Evolutionary conservation across 2,888 invertebrate species (phyloP).

Genomic region (Nymphalis c-album): DNA sequence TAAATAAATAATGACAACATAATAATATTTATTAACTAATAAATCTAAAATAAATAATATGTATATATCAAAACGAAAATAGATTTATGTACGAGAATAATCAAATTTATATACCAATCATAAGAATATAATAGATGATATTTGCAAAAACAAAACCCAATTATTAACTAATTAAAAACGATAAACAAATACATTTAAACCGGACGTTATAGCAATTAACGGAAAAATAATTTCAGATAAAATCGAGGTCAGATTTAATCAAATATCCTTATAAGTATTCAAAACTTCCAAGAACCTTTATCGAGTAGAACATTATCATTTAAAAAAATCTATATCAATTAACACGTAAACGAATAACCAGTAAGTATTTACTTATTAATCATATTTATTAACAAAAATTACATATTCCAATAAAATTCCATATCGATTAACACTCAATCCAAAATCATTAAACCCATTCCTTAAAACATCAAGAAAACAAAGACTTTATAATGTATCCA

Average conservation of each 20-base stretch:
- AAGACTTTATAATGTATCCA: background rate
- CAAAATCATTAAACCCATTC: background rate
- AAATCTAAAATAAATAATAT: constrained; percentile 1
- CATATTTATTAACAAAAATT: background rate
- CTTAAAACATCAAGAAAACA: background rate
- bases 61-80: constrained; percentile 2
- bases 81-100: constrained; percentile 2
- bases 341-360: background rate
- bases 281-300: constrained; percentile 14
- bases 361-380: background rate
- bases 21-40: background rate
- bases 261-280: constrained; percentile 20
- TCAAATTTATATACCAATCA: background rate
- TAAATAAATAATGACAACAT: background rate
- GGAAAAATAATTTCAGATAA: constrained; percentile 33
- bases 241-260: constrained; percentile 31
- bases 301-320: background rate
- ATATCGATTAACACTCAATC: constrained; percentile 6
- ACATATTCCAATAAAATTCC: background rate
- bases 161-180: constrained; percentile 2
- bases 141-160: constrained; percentile 5
- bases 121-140: background rate
- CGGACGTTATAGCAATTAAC: constrained; percentile 28
- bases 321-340: background rate
- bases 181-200: constrained; percentile 13